phyloP scores from a whole-genome alignment of 2,113 vertebrate species.

The Nerophis ophidion region DNA sequence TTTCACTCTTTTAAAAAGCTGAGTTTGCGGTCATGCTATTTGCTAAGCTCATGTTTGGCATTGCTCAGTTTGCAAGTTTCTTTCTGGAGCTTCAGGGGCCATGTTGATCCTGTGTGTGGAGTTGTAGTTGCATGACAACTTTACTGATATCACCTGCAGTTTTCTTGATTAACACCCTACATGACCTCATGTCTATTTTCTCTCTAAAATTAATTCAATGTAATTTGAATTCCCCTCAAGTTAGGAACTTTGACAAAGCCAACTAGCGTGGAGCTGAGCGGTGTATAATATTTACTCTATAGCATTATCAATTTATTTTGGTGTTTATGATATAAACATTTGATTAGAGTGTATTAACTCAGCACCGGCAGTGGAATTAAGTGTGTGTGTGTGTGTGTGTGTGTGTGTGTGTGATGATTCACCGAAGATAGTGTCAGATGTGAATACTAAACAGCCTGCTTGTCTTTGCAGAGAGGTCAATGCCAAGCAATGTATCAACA shows the following conservation, averaged over 20 bases:
- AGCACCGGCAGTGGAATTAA: slow-evolving; percentile 38
- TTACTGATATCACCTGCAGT: too few species aligned
- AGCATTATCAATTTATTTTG: slow-evolving; percentile 43
- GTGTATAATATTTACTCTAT: slow-evolving; percentile 27
- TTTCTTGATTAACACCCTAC: not conserved
- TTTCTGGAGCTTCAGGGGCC: too few species aligned
- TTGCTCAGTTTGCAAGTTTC: too few species aligned
- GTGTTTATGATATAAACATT: slow-evolving; percentile 42
- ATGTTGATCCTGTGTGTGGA: too few species aligned
- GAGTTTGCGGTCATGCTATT: not conserved
- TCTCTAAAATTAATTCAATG: too few species aligned
- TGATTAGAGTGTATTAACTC: slow-evolving; percentile 55
- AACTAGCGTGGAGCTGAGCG: slow-evolving; percentile 19
- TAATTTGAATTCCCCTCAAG: slow-evolving; percentile 3
- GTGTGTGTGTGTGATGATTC: slow-evolving; percentile 46
- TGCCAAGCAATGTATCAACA: slow-evolving; percentile 32
- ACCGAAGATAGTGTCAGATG: slow-evolving; percentile 33
- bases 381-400: slow-evolving; percentile 25
- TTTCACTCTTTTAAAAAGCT: not conserved
- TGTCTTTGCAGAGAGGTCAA: slow-evolving; percentile 50
- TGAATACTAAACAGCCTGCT: slow-evolving; percentile 49
- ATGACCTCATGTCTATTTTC: slow-evolving; percentile 16
- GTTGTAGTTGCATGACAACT: too few species aligned
- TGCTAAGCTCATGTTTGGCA: not conserved
- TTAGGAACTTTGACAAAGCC: slow-evolving; percentile 37